These are phyloP conservation scores for Scomber colias DNA, from an alignment of 2,113 vertebrate species.

Conservation along the genomic window DNA sequence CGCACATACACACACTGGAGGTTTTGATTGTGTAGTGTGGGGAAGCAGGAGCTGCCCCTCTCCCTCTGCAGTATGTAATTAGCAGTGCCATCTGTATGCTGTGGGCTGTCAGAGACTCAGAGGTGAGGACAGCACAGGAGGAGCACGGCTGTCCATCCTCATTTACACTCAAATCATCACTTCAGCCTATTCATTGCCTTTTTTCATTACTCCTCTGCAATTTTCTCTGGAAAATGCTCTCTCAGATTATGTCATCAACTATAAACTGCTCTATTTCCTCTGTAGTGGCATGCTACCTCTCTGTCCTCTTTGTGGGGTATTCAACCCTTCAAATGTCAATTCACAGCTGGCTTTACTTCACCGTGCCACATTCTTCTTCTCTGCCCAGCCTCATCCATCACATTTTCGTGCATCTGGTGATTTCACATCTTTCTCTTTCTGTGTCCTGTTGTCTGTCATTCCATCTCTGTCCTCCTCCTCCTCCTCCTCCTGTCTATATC, in stretches of 20 bases:
- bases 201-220: slow-evolving; percentile 54
- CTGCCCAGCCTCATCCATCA: slow-evolving; percentile 19
- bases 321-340: slow-evolving; percentile 54
- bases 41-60: slow-evolving; percentile 51
- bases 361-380: slow-evolving; percentile 8
- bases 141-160: slow-evolving; percentile 73
- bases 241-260: slow-evolving; percentile 70
- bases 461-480: slow-evolving; percentile 1
- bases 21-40: slow-evolving; percentile 42
- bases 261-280: slow-evolving; percentile 59
- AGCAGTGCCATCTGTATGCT: slow-evolving; percentile 79
- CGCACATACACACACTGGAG: slow-evolving; percentile 5
- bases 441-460: slow-evolving; percentile 41
- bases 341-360: slow-evolving; percentile 16
- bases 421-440: slow-evolving; percentile 35
- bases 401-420: slow-evolving; percentile 12
- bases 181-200: slow-evolving; percentile 54
- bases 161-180: slow-evolving; percentile 79
- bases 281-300: slow-evolving; percentile 18
- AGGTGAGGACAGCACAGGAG: slow-evolving; percentile 74
- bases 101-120: slow-evolving; percentile 71
- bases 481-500: neutral
- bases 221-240: slow-evolving; percentile 62
- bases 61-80: slow-evolving; percentile 75
- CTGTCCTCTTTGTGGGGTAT: slow-evolving; percentile 34